Evolutionary conservation across 2,888 invertebrate genomes (phyloP), one percentile per base, ranked within the genome.

Genomic region (Drosophila ezoana): DNA sequence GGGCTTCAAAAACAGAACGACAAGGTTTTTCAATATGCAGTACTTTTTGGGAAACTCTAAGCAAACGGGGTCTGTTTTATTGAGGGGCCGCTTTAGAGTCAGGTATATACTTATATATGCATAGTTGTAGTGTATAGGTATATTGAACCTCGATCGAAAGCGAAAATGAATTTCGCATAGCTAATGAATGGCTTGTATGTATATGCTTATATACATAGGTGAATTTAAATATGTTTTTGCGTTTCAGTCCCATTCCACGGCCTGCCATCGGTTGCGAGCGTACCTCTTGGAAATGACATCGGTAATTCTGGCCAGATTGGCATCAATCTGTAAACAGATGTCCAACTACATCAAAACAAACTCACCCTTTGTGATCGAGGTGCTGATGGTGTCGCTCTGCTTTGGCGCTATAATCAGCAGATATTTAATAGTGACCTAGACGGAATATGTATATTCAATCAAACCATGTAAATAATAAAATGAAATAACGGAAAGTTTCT

Each of bases 291-390:
- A 63, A 48, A 87, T 89, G 91, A 68, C 90, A 74, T 76, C 81
- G 57, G 75, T 69, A 43, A 60, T 89, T 52, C 64, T 86, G 57
- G 56, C 67, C 49, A 75, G 79, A 62, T 62, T 90, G 35, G 80
- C 76, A 45, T 68, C 59, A 43, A 59, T 89, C 40, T 90, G 79
- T 54, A 82, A 49, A 14, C 78, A 74, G 58, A 77, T 90, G 57
- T 81, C 87, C 4, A 79, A 90, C 72, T 90, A 73, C 32, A 89
- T 90, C 16, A 91, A 87, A 62, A 78, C 82, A 14, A 87, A 89
- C 11, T 85, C 90, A 64, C 91, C 90, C n/a, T 91, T 90, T 56
- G 66, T 90, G 49, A 80, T 91, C 41, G 91, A 91, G 77, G 83
- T 85, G 37, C 69, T 81, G 40, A 90, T 91, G 77, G 89, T 89